Conservation (phyloP, 30 jellyfish, hydroid and myxozoan species). For the Turritopsis rubra region DNA sequence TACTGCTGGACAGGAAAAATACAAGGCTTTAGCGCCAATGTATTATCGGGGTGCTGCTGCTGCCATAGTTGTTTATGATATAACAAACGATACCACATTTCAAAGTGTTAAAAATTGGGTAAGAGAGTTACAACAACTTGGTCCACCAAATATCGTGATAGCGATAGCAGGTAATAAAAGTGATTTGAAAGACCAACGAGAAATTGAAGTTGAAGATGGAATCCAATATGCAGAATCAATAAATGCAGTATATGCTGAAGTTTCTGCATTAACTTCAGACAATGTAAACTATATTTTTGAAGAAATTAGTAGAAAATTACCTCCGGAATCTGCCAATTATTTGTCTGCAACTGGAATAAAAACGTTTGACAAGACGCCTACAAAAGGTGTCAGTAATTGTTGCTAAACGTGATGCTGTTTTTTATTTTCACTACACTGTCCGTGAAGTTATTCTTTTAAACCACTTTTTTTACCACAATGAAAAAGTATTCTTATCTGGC, state of each 20-base stretch:
- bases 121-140: constrained; percentile 65
- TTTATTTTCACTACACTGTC: neutral
- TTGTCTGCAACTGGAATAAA: constrained; percentile 1
- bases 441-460: neutral
- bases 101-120: constrained; percentile 73
- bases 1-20: constrained; percentile 99
- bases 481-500: too few relatives aligned
- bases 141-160: constrained; percentile 67
- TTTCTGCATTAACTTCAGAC: constrained; percentile 83
- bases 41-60: constrained; percentile 95
- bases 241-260: constrained; percentile 73
- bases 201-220: constrained; percentile 51
- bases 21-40: constrained; percentile 85
- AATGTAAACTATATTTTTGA: constrained; percentile 59
- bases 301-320: constrained; percentile 41
- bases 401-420: neutral
- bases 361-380: neutral
- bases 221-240: constrained; percentile 61
- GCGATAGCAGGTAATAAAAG: constrained; percentile 86
- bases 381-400: neutral
- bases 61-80: constrained; percentile 83
- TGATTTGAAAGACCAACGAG: constrained; percentile 64
- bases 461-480: neutral
- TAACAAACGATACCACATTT: constrained; percentile 49
- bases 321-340: constrained; percentile 24